Conservation (phyloP, 2,113 vertebrate genomes). For the Xiphias gladius region DNA sequence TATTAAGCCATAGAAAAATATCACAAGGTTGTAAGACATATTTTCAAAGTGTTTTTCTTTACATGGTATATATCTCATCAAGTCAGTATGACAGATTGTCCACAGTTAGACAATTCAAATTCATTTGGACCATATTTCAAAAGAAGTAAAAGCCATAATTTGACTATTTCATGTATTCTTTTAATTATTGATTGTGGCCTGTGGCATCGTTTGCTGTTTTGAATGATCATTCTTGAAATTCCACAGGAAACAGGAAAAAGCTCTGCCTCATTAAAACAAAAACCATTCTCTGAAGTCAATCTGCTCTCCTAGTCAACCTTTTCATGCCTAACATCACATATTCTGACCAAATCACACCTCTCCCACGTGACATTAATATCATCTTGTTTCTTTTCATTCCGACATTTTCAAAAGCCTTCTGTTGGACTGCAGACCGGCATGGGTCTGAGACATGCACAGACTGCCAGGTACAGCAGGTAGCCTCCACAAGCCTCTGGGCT, state of each 20-base stretch:
- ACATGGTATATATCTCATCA: too few relatives aligned
- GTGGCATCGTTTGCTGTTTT: not conserved
- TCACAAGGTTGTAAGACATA: too few relatives aligned
- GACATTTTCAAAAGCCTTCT: constrained; percentile 27
- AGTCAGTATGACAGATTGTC: too few relatives aligned
- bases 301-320: constrained; percentile 13
- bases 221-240: not conserved
- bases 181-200: not conserved
- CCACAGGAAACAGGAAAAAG: not conserved
- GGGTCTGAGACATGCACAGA: constrained; percentile 64
- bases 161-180: not conserved
- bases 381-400: constrained; percentile 27
- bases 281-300: not conserved
- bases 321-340: not conserved
- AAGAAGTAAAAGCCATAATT: not conserved
- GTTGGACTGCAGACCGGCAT: constrained; percentile 8
- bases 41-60: too few relatives aligned
- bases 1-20: not conserved
- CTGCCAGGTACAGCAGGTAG: constrained; percentile 56
- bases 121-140: not conserved
- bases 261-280: not conserved
- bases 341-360: constrained; percentile 9
- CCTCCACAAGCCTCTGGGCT: constrained; percentile 60
- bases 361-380: constrained; percentile 14
- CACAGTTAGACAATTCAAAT: too few relatives aligned